Evolutionary conservation across 1,140 invertebrate genomes (phyloP), one percentile per base, ranked within the genome.

Genomic region (Phymastichus coffea): DNA sequence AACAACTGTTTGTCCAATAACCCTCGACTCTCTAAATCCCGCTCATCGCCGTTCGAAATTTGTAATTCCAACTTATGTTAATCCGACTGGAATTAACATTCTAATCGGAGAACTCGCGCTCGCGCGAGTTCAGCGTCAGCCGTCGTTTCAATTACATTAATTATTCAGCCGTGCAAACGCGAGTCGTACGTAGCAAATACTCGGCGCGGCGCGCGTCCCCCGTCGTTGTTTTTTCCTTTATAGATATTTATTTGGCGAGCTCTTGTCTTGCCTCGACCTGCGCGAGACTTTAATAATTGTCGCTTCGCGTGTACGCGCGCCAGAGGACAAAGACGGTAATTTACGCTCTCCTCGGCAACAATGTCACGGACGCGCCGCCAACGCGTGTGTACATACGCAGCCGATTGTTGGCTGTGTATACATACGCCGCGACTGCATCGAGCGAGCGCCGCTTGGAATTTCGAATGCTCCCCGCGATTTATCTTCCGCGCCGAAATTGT

Each of bases 31-130:
- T 6, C 14, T 33, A 14, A 8, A 8, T 33, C 7, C 30, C 14
- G 30, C 30, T 8, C 14, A 6, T 6, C 6, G 14, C 30, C 30
- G 14, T 8, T 33, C 30, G 7, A 33, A 22, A 30, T 54, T n/a
- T 17, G 17, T 37, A 23, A 57, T 57, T 40, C 9, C 25, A 38
- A 57, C 37, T 49, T 57, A 41, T 41, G 37, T 43, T 49, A 49
- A 22, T 23, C 15, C 25, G 14, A n/a, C n/a, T n/a, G 22, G 46
- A 47, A 47, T 57, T 48, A 57, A 26, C 41, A 57, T 48, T 38
- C 33, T 17, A 49, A 41, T 41, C 26, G 25, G 17, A 40, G 25
- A n/a, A n/a, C n/a, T n/a, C n/a, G n/a, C n/a, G n/a, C n/a, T n/a
- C 10, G 1, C 25, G 28, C 12, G 17, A 38, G 22, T 22, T 25